These are phyloP conservation scores for Drosophila navojoa DNA, from an alignment of 1,140 invertebrate genomes.

Conservation along the genomic window DNA sequence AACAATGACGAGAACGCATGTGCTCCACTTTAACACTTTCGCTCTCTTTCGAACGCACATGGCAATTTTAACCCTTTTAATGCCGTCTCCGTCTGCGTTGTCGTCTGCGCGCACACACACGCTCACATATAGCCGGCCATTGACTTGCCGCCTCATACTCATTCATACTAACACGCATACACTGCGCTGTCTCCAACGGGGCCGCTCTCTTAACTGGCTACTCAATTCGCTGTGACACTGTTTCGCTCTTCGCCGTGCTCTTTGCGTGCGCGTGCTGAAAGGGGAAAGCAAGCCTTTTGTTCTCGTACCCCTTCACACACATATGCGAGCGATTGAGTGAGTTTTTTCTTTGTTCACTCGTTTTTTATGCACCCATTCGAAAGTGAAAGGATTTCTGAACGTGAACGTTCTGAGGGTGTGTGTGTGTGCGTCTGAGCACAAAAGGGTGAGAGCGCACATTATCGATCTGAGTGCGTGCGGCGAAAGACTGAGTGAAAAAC, in stretches of 20 bases:
- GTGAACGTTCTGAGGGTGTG: constrained; percentile 1
- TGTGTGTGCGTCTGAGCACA: constrained; percentile 22
- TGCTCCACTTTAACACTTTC: constrained; percentile 83
- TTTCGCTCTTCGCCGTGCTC: constrained; percentile 52
- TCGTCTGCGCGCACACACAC: constrained; percentile 53
- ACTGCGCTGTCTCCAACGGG: constrained; percentile 5
- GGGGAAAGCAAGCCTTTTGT: constrained; percentile 58
- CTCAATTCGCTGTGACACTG: constrained; percentile 33
- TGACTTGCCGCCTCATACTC: constrained; percentile 47
- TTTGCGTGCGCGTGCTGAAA: constrained; percentile 47
- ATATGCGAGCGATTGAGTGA: constrained; percentile 53
- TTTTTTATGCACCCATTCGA: constrained; percentile 49
- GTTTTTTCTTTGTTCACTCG: constrained; percentile 44
- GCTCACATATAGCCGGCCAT: constrained; percentile 48
- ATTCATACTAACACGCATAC: background rate
- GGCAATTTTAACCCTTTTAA: constrained; percentile 80
- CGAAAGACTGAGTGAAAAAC: constrained; percentile 55
- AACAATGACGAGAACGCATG: constrained; percentile 60
- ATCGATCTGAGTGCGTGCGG: constrained; percentile 61
- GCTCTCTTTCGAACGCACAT: constrained; percentile 76
- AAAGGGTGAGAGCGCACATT: constrained; percentile 60
- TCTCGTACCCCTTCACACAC: constrained; percentile 62
- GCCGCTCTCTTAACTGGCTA: constrained; percentile 51
- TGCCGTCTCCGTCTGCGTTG: constrained; percentile 78
- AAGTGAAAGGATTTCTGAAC: constrained; percentile 70